phyloP scores from a whole-genome alignment of 1,140 invertebrate genomes.

The Schmidtea mediterranea region DNA sequence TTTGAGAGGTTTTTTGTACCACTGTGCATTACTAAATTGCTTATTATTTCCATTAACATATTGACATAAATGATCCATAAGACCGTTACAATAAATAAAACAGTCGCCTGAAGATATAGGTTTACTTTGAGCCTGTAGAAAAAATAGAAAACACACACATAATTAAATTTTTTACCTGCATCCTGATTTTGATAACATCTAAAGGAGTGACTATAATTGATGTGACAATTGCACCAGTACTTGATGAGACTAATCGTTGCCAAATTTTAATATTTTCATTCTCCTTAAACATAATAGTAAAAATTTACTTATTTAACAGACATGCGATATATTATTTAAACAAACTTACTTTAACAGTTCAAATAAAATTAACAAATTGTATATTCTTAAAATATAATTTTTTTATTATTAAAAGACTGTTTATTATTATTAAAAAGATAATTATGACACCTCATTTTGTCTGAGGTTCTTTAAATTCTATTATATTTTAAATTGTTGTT shows the following conservation, averaged over 20 bases:
- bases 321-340: too few relatives aligned
- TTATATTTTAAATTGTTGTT: too few relatives aligned
- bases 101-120: constrained; percentile 40
- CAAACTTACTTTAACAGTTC: too few relatives aligned
- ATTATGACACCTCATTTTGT: too few relatives aligned
- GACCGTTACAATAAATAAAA: constrained; percentile 81
- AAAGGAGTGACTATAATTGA: constrained; percentile 61
- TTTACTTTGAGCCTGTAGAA: background rate
- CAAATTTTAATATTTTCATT: too few relatives aligned
- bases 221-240: background rate
- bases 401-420: too few relatives aligned
- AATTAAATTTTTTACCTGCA: constrained; percentile 39
- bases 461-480: too few relatives aligned
- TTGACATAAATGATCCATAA: constrained; percentile 97
- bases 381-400: too few relatives aligned
- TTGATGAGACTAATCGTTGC: background rate
- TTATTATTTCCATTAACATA: constrained; percentile 35
- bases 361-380: too few relatives aligned
- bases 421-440: too few relatives aligned
- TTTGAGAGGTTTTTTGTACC: constrained; percentile 42
- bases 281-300: too few relatives aligned
- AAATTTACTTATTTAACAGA: too few relatives aligned
- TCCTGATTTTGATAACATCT: constrained; percentile 86
- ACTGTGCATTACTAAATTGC: constrained; percentile 25
- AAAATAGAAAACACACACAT: background rate